A percentile compares a stretch with the other conserved stretches of the same genome.
These are phyloP conservation scores for Balearica regulorum DNA, from an alignment of 2,797 vertebrate genomes.

Conservation along the genomic window DNA sequence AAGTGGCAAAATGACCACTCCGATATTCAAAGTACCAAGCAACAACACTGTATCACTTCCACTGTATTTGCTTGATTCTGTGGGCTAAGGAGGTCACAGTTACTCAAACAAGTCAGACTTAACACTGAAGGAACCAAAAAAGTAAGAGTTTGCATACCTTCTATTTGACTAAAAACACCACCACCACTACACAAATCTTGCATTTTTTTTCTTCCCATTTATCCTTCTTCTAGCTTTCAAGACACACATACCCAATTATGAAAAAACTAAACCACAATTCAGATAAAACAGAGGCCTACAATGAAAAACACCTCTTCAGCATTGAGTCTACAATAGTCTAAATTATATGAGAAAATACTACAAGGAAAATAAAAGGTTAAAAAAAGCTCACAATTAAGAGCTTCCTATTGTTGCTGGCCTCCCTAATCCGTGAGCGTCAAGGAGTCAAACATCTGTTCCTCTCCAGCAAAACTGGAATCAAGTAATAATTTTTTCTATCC, in stretches of 20 bases:
- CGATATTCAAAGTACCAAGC: neutral
- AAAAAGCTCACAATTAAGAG: neutral
- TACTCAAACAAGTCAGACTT: neutral
- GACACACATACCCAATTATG: neutral
- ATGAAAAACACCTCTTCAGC: neutral
- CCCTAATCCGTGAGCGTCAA: neutral
- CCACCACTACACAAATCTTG: neutral
- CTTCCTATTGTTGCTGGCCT: neutral
- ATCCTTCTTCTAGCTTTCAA: neutral
- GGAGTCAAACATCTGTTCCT: neutral
- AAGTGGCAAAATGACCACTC: neutral
- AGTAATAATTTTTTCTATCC: neutral
- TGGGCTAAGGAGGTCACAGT: neutral
- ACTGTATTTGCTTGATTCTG: neutral
- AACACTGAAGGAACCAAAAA: neutral
- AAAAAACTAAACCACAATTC: neutral
- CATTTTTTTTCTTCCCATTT: neutral
- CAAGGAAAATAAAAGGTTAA: neutral
- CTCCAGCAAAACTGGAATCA: neutral
- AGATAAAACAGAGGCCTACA: neutral
- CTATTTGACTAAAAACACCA: neutral
- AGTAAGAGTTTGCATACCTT: neutral
- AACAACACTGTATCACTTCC: neutral
- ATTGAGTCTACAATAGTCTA: neutral
- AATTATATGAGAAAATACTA: neutral